Percentiles rank a stretch among this genome's conserved stretches.
Conservation (phyloP, 2,888 invertebrate genomes). For the Nemurella pictetii region DNA sequence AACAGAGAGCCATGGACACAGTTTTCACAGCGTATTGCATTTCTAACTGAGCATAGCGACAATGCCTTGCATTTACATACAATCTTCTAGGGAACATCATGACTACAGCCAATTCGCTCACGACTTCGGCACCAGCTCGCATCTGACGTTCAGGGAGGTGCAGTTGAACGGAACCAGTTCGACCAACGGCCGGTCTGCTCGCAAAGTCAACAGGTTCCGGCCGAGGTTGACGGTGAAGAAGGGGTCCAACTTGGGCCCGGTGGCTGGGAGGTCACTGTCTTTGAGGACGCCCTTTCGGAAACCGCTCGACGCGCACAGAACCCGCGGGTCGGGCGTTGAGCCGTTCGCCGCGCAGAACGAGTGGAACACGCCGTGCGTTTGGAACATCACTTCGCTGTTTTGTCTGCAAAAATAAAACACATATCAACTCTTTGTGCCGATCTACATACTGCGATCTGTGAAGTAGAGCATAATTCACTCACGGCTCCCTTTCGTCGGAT, state of each 20-base stretch:
- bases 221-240: conserved; percentile 19
- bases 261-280: neutral
- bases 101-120: no score
- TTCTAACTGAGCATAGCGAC: no score
- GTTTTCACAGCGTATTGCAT: no score
- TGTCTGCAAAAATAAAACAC: conserved; percentile 28
- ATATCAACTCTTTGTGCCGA: neutral
- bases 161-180: conserved; percentile 16
- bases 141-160: neutral
- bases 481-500: conserved; percentile 3
- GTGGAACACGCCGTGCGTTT: conserved; percentile 31
- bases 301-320: conserved; percentile 12
- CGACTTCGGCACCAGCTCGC: no score
- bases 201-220: neutral
- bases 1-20: no score
- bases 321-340: neutral
- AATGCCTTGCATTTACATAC: no score
- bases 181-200: conserved; percentile 24
- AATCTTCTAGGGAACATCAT: no score
- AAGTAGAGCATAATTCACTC: neutral
- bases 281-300: neutral
- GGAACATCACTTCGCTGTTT: conserved; percentile 25
- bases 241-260: conserved; percentile 20
- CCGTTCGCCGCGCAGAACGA: conserved; percentile 22
- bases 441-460: no score